Base-by-base conservation (phyloP, 2,888 invertebrate genomes). In the Pristionchus fissidentatus region DNA sequence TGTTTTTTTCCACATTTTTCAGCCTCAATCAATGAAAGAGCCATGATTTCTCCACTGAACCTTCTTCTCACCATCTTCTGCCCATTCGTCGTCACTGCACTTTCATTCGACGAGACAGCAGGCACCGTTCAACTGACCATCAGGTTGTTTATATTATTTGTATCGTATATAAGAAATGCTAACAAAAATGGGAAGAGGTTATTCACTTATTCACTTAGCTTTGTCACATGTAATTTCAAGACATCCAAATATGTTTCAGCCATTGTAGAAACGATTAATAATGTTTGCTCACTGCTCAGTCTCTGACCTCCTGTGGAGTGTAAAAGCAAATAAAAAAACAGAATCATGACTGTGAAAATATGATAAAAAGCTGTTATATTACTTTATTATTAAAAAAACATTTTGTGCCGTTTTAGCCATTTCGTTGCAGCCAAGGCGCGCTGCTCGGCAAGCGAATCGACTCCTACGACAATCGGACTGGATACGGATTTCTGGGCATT, bases 381-480 rank as follows among this genome's bases (percentile, higher is more conserved):
- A 29, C 5, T 7, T 62, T 32, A 2, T 13, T 26, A 62, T 29
- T 32, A 22, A 41, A n/a, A 70, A 70, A 10, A 38, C 22, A 70
- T 13, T 22, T 38, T 3, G 32, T 35, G 4, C 26, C 43, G 22
- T 15, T 15, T 62, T 62, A 2, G 1, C 57, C 57, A 49, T 13
- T 79, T 26, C 46, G 22, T 49, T 77, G 8, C 46, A 81, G 80
- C 35, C 80, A 62, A 60, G 80, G 80, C 35, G 43, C 29, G 35
- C 19, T 81, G 43, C 80, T 49, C 43, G 80, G 80, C 15, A 60
- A 32, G 29, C 80, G 80, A 1, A 81, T 81, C 43, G 46, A 81
- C 5, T 60, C 80, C 29, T 81, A 81, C 62, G 80, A 81, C 15
- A 62, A 62, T 57, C 57, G 80, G 13, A 43, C 60, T 8, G 80